Evolutionary conservation across 2,888 invertebrate genomes (phyloP), one percentile per base, ranked within the genome.

Genomic region (Trichopria drosophilae): DNA sequence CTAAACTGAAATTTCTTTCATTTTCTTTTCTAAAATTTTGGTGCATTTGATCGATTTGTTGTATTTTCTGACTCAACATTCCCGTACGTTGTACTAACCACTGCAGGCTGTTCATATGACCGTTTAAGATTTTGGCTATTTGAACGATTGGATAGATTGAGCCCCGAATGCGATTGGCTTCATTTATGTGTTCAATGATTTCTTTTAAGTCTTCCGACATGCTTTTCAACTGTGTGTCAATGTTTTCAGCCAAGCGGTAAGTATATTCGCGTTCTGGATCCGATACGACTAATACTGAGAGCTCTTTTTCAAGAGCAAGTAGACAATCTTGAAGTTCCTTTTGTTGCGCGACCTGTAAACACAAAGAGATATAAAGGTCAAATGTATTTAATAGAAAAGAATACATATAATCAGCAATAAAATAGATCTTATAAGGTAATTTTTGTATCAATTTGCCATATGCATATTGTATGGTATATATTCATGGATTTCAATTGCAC

Each of bases 181-280:
- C 90, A 72, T 96, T 96, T 22, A 96, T 79, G 71, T 94, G 92
- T 67, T 95, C 93, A 48, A 97, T 93, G 7, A 96, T 91, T 76
- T 95, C 95, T 67, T 94, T 94, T 52, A 97, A 76, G 74, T 97
- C 95, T 71, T 93, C 92, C 0, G 93, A 90, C 93, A 97, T 95
- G 71, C 92, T 88, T 64, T 93, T 90, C 45, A 97, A 75, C 69
- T 96, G 94, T 0, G 91, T 89, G 73, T 96, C 94, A 57, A 96
- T 80, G 70, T 87, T 91, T 76, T 95, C 95, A 0, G 94, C 89
- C 69, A 94, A 77, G 42, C 88, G 84, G 72, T 94, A 95, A 67
- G 93, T 93, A 65, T 93, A 90, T 62, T 93, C 93, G 44, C 96
- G 81, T 71, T 96, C 94, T 0, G 92, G 84, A 70, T 96, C 94